A percentile compares a stretch with the other conserved stretches of the same genome.
Conservation (phyloP, 2,113 vertebrate species). For the Aptenodytes forsteri region DNA sequence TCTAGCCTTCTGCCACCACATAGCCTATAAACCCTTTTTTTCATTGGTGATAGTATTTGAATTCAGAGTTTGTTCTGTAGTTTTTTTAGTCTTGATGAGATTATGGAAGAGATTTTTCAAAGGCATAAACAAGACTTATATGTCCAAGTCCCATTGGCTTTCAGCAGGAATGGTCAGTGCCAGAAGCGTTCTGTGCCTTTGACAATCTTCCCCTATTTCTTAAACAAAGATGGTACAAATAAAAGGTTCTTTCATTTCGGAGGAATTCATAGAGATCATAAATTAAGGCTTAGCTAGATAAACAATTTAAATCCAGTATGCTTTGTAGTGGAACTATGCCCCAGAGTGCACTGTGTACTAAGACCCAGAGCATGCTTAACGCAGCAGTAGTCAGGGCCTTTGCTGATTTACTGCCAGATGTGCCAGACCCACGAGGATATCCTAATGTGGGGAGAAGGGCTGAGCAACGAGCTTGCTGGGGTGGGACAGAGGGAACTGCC, state of each 20-base stretch:
- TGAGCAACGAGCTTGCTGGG: not conserved
- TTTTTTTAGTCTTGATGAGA: not conserved
- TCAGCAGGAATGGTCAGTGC: not conserved
- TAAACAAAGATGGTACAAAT: not conserved
- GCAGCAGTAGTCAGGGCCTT: not conserved
- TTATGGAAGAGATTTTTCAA: constrained; percentile 4
- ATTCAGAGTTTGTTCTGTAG: not conserved
- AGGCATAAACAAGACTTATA: not conserved
- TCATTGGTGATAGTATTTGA: not conserved
- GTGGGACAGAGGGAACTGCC: not conserved
- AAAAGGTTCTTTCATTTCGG: not conserved
- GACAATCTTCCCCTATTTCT: not conserved
- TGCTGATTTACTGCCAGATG: not conserved
- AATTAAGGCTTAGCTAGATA: not conserved
- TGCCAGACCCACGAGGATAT: not conserved
- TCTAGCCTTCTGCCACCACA: not conserved
- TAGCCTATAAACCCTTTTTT: not conserved
- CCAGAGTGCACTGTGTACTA: not conserved
- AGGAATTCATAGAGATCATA: not conserved
- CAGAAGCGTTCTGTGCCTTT: not conserved
- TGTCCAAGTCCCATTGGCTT: not conserved
- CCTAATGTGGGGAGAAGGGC: not conserved
- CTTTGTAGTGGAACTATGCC: not conserved
- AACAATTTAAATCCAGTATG: not conserved
- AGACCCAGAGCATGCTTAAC: not conserved